These are phyloP conservation scores for Caenorhabditis doughertyi DNA, from an alignment of 2,888 invertebrate species.

Conservation along the genomic window DNA sequence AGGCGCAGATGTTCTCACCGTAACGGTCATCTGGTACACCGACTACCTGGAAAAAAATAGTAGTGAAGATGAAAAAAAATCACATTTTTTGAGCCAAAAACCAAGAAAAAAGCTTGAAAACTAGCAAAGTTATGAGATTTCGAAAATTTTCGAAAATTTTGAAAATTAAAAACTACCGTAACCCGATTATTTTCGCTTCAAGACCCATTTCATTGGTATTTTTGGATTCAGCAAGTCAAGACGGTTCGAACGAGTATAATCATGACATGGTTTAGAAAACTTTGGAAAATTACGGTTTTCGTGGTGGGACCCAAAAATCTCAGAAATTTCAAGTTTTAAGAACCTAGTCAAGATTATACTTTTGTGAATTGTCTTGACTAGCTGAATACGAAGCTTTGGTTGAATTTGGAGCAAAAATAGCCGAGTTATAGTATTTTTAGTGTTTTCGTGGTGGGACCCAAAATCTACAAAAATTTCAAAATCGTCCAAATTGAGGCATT, in stretches of 20 bases:
- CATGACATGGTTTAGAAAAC: neutral
- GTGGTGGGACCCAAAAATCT: neutral
- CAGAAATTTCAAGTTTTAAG: neutral
- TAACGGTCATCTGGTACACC: conserved; percentile 85
- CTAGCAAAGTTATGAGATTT: neutral
- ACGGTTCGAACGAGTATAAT: conserved; percentile 13
- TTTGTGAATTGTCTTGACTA: neutral
- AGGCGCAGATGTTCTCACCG: conserved; percentile 86
- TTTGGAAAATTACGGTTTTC: too few species aligned
- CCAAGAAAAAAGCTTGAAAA: too few species aligned
- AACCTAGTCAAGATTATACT: neutral
- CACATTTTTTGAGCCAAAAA: neutral
- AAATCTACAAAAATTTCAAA: neutral
- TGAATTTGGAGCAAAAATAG: neutral
- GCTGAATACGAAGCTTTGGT: neutral
- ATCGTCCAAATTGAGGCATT: too few species aligned
- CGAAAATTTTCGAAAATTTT: too few species aligned
- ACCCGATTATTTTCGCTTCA: too few species aligned
- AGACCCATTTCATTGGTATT: too few species aligned
- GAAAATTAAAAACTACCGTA: too few species aligned
- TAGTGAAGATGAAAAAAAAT: neutral
- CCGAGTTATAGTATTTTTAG: neutral
- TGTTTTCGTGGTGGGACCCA: neutral
- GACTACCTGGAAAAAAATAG: conserved; percentile 78
- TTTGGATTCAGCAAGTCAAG: neutral